phyloP scores from a whole-genome alignment of 2,797 vertebrate species.

The Bovichtus variegatus region DNA sequence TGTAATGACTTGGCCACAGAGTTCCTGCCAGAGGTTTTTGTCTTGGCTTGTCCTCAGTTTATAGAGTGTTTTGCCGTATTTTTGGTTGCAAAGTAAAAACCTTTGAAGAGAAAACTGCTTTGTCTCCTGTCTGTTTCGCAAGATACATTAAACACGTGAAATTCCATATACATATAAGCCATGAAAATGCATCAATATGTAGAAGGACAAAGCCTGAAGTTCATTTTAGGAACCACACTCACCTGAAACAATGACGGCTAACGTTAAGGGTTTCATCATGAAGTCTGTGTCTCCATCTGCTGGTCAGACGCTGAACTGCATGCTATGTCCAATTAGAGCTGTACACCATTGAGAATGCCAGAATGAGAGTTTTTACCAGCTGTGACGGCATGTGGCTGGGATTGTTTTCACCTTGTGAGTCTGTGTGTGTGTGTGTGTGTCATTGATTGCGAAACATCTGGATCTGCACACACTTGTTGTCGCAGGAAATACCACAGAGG shows the following conservation, averaged over 20 bases:
- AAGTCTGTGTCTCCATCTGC: conserved; percentile 68
- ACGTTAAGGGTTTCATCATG: background rate
- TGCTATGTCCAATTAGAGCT: background rate
- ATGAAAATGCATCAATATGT: background rate
- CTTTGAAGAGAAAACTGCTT: background rate
- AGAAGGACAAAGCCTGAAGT: background rate
- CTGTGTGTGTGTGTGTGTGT: too few species aligned
- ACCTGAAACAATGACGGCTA: background rate
- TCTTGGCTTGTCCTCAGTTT: background rate
- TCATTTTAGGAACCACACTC: background rate
- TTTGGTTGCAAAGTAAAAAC: background rate
- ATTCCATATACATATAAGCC: background rate
- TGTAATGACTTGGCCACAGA: background rate
- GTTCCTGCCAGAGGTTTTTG: background rate
- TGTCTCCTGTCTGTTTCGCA: background rate
- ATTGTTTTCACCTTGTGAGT: too few species aligned
- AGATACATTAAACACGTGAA: background rate
- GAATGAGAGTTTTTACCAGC: too few species aligned
- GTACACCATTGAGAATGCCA: too few species aligned
- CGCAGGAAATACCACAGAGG: too few species aligned
- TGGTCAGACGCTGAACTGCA: conserved; percentile 24
- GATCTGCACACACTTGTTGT: too few species aligned
- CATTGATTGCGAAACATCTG: too few species aligned
- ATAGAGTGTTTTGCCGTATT: background rate
- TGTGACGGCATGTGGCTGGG: too few species aligned